These are phyloP conservation scores for Caenorhabditis drosophilae DNA, from an alignment of 2,888 invertebrate species.

Conservation along the genomic window DNA sequence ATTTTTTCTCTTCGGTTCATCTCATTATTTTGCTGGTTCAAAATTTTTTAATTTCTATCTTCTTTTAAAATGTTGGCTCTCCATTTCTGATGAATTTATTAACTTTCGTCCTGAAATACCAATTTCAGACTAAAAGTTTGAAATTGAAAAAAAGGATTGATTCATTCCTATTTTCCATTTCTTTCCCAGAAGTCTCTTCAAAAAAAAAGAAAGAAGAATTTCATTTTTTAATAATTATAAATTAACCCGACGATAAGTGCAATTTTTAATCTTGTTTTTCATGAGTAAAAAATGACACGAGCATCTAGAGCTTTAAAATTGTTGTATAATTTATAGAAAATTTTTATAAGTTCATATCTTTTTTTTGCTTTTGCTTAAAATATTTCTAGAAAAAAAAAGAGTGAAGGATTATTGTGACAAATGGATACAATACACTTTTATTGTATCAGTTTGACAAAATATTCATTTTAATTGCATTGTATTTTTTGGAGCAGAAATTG, in stretches of 20 bases:
- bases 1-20: slow-evolving; percentile 22
- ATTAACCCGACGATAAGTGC: background rate
- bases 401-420: no score
- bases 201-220: no score
- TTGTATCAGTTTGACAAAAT: no score
- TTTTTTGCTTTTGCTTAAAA: no score
- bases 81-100: slow-evolving; percentile 36
- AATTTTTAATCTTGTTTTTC: background rate
- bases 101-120: no score
- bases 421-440: no score
- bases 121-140: background rate
- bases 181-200: background rate
- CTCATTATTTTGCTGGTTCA: slow-evolving; percentile 1
- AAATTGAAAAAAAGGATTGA: slow-evolving; percentile 2
- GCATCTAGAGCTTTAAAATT: background rate
- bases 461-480: no score
- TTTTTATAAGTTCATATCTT: no score
- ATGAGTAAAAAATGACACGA: background rate
- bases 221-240: background rate
- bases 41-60: background rate
- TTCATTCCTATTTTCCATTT: background rate
- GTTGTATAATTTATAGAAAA: background rate
- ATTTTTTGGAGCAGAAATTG: no score
- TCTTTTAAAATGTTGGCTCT: background rate
- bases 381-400: no score